Base-by-base conservation (phyloP, 1,140 invertebrate genomes). In the Pogonomyrmex barbatus region DNA sequence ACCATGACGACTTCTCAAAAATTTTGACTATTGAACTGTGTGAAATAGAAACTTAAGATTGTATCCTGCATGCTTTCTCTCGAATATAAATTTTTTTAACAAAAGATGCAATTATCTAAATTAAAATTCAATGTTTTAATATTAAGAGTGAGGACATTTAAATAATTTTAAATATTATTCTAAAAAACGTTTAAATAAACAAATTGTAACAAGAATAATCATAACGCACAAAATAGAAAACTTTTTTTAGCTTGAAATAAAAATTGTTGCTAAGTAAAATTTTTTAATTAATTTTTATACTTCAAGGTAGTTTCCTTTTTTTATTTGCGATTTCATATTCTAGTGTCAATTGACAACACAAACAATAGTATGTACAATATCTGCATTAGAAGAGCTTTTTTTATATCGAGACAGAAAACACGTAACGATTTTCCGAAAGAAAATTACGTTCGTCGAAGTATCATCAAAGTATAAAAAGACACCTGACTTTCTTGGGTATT, bases 361-460 rank as follows among this genome's bases (percentile, higher is more conserved):
- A 33, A 79, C 36, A 79, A 56, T 42, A 14, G 4, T 47, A 17
- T 33, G 65, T 4, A 70, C 65, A 9, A 50, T 45, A 56, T 45
- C 39, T 81, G 63, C 52, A 58, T 70, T 45, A 70, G 70, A 30
- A 30, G n/a, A 65, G 14, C 8, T 8, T 5, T 12, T 70, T 33
- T 70, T 56, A 60, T 76, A 56, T 47, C 33, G 39, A 39, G 45
- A 6, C 45, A 33, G 65, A 65, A 79, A 79, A 65, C 33, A 52
- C 76, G 60, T 67, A 65, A 65, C 45, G 3, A 65, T 65, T 54
- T 65, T 47, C 12, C 76, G 62, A 33, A 54, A 65, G 60, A 65
- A 24, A 79, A 79, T 79, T 79, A 79, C 33, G 12, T 54, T 79
- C 33, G n/a, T 6, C 45, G 5, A 79, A 52, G 60, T 65, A 60